These are phyloP conservation scores for Drosophila silvestris DNA, from an alignment of 2,888 invertebrate species.

Conservation along the genomic window DNA sequence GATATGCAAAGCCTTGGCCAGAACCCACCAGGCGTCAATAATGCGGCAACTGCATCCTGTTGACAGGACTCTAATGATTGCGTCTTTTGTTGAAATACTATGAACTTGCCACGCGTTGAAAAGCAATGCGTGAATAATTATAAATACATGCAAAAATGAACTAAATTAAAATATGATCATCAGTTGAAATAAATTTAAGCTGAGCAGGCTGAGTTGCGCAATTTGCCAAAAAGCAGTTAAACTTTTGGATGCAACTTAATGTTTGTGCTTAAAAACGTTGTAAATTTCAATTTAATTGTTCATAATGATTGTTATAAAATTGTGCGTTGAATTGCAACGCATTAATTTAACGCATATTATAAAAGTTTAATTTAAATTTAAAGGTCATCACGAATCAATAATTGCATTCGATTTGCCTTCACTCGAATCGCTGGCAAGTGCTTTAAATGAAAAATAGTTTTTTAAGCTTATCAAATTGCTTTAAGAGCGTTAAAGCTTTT, in stretches of 20 bases:
- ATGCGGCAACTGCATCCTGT: slow-evolving; percentile 38
- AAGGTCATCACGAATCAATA: slow-evolving; percentile 13
- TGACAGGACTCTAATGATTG: slow-evolving; percentile 40
- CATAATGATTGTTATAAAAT: slow-evolving; percentile 14
- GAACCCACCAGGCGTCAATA: slow-evolving; percentile 26
- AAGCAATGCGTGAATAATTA: slow-evolving; percentile 13
- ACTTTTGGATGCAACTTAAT: background rate
- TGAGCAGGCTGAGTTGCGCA: slow-evolving; percentile 18
- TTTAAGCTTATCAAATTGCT: background rate
- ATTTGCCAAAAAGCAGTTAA: slow-evolving; percentile 18
- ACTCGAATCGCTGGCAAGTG: background rate
- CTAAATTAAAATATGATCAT: slow-evolving; percentile 11
- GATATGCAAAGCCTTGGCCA: slow-evolving; percentile 8
- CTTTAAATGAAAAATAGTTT: background rate
- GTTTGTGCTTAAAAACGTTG: slow-evolving; percentile 5
- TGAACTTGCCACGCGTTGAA: slow-evolving; percentile 19
- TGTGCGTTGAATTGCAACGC: slow-evolving; percentile 13
- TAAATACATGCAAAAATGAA: slow-evolving; percentile 16
- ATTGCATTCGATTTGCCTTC: background rate
- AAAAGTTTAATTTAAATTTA: slow-evolving; percentile 25
- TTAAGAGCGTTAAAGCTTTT: background rate
- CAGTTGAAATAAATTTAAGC: slow-evolving; percentile 7
- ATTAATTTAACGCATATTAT: slow-evolving; percentile 8
- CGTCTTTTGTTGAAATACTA: slow-evolving; percentile 20
- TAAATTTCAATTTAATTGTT: slow-evolving; percentile 32